These are phyloP conservation scores for Acropora tenuis DNA, from an alignment of 64 coral and sea anemone genomes.

Conservation along the genomic window DNA sequence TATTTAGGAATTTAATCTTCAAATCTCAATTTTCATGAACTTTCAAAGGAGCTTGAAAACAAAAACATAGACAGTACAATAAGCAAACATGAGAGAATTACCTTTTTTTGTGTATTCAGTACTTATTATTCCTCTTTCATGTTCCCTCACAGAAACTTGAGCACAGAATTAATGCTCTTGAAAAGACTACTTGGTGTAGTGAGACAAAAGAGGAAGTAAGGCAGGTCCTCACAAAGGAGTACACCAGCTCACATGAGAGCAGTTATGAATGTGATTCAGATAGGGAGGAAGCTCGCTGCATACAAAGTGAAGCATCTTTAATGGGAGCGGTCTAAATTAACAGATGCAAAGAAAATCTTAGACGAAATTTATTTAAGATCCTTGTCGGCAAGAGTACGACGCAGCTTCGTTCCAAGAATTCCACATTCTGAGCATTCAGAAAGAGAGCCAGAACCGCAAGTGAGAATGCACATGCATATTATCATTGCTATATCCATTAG, in stretches of 20 bases:
- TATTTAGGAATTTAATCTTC: neutral
- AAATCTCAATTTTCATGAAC: neutral
- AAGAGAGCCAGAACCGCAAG: neutral
- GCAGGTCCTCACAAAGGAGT: neutral
- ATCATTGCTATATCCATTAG: neutral
- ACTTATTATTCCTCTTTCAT: neutral
- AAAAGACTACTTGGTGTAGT: neutral
- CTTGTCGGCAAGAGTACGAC: neutral
- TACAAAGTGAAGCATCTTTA: neutral
- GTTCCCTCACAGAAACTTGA: neutral
- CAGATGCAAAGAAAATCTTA: neutral
- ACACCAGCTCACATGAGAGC: neutral
- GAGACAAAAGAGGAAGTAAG: neutral
- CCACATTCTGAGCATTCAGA: neutral
- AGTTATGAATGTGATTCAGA: neutral
- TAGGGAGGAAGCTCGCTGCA: neutral
- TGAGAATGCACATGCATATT: neutral
- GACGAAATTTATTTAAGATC: neutral
- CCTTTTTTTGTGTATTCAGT: neutral
- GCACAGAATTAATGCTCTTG: neutral
- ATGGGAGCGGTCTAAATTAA: neutral
- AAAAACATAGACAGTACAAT: neutral
- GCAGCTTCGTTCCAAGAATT: neutral
- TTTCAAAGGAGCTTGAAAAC: neutral
- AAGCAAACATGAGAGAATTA: neutral